These are phyloP conservation scores for Hafferia zeledoni DNA, from an alignment of 2,797 vertebrate species.

Conservation along the genomic window DNA sequence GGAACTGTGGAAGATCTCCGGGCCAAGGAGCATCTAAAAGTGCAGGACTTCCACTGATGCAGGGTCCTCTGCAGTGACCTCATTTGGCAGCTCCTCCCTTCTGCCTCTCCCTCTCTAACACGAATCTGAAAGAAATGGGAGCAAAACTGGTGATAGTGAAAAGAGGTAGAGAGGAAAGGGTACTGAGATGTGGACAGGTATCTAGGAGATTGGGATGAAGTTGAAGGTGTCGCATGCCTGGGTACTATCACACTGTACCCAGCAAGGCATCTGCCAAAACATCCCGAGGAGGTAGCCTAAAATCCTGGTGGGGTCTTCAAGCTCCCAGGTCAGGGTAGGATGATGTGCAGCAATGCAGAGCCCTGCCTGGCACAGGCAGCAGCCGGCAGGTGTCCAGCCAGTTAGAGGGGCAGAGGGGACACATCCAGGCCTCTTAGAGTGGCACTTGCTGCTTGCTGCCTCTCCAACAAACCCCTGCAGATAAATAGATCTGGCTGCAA, in stretches of 20 bases:
- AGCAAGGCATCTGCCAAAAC: not conserved
- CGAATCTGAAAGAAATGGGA: not conserved
- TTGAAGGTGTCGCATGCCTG: not conserved
- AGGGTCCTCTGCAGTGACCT: not conserved
- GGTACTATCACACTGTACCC: fast-evolving
- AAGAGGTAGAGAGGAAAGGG: not conserved
- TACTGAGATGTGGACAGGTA: not conserved
- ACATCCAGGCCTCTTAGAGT: fast-evolving
- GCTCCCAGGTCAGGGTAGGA: not conserved
- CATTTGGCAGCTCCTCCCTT: not conserved
- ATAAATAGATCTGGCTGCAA: not conserved
- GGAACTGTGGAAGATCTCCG: not conserved
- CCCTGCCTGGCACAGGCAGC: not conserved
- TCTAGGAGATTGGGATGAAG: not conserved
- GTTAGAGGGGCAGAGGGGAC: not conserved
- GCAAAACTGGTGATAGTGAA: not conserved
- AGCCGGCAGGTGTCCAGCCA: not conserved
- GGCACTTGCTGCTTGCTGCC: fast-evolving
- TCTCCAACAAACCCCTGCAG: not conserved
- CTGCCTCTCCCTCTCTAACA: not conserved
- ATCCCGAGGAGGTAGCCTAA: not conserved
- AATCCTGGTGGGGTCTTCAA: not conserved
- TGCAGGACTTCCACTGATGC: not conserved
- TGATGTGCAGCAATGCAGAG: fast-evolving
- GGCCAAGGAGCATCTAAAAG: not conserved